Base-by-base conservation (phyloP, 2,888 invertebrate species). In the Bibio marci region DNA sequence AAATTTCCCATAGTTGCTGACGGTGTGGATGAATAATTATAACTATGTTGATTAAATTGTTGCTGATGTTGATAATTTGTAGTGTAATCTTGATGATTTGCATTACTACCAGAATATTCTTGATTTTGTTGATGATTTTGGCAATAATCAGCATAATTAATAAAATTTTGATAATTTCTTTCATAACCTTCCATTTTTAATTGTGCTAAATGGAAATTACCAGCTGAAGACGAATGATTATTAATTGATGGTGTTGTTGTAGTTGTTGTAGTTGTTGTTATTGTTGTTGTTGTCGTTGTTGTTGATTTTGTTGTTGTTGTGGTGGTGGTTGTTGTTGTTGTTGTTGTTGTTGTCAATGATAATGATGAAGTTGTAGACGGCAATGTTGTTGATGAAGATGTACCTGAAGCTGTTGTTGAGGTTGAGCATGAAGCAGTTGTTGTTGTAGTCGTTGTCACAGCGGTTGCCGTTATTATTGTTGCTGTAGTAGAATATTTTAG, bases 131-230 rank as follows among this genome's bases (percentile, higher is more conserved):
- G 39, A n/a, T n/a, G n/a, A 22, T 34, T 59, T 44, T 62, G 62
- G 42, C 61, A 62, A 45, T 57, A 62, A 45, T 62, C 62, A 6
- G 62, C 62, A 39, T 62, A 62, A 36, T 62, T 62, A 30, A 62
- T 62, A 39, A 62, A 62, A 44, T 62, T 62, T 47, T 62, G 62
- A 44, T 62, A 62, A 49, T 62, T 62, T 2, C 60, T 55, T 44
- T 62, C 62, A 40, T 62, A 62, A 17, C 62, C 62, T 46, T 62
- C 62, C 57, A 60, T 59, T 48, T 61, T 62, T 28, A 56, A 58
- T 19, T 53, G 55, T 1, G 58, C 57, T 48, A 58, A 44, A 1
- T 60, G 52, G 1, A 59, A 37, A 19, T 12, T 41, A 19, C 14
- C 30, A 17, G 11, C 35, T 37, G 30, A 38, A 25, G 18, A 17